Base-by-base conservation (phyloP, 1,140 invertebrate genomes). In the Bombus ignitus region DNA sequence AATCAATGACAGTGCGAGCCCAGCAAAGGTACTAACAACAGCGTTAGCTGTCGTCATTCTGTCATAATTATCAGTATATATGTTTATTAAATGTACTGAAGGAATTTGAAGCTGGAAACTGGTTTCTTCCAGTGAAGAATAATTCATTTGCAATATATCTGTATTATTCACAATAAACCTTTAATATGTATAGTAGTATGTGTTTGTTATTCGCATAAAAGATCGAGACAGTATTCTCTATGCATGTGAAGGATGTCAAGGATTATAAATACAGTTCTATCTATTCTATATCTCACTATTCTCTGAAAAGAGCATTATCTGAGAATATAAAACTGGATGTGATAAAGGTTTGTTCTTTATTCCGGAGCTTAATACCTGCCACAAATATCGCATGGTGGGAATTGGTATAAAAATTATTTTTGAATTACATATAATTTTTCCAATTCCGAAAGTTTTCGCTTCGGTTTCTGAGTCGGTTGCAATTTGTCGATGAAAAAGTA, bases 1-100 rank as follows among this genome's bases (percentile, higher is more conserved):
- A 75, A 81, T 81, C 72, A 53, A 13, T n/a, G 35, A 37, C 47
- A 85, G 35, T 88, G 8, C 5, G 37, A 25, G 25, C 25, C 32
- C 32, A 57, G n/a, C 25, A 12, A 74, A 37, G 35, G 18, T 32
- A 47, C 32, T 59, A 80, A 22, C 15, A 57, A 35, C 15, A 68
- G 39, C 15, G 15, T 81, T 73, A 53, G 25, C 28, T 62, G 22
- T 62, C 44, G 12, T 35, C 9, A 25, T 53, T 8, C 32, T 22
- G 70, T 28, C 68, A 25, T n/a, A 59, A 42, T 78, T 79, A 53
- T 66, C 62, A 5, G 9, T 8, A 4, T 15, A 35, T 59, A 62
- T 68, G 32, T 70, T 68, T 66, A 39, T n/a, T 12, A 3, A 70
- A 66, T 2, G 1, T n/a, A 9, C 13, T 12, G 44, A 77, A 83